Conservation (phyloP, 2,113 vertebrate genomes). For the Apodemus sylvaticus region DNA sequence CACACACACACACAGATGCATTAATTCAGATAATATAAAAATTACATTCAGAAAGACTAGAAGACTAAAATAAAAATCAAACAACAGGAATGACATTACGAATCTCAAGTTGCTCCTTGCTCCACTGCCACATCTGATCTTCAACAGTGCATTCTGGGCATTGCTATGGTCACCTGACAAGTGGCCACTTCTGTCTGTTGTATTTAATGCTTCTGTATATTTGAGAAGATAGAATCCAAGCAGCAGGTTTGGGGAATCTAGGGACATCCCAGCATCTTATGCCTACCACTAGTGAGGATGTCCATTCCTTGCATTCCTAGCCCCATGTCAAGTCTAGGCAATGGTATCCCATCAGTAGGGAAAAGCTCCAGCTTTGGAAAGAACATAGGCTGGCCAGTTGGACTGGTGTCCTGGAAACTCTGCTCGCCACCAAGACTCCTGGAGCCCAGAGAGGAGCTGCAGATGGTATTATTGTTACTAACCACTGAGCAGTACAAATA, state of each 20-base stretch:
- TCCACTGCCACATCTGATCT: rapidly evolving
- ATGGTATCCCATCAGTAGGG: too few species aligned
- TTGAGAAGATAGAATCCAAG: neutral
- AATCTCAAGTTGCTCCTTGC: rapidly evolving
- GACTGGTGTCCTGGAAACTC: too few species aligned
- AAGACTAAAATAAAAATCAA: neutral
- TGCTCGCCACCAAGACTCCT: too few species aligned
- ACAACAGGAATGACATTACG: rapidly evolving
- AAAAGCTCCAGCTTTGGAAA: neutral
- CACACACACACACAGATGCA: neutral
- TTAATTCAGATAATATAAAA: neutral
- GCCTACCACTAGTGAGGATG: neutral
- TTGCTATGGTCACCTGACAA: neutral
- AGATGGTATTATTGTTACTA: neutral
- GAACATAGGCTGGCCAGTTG: neutral
- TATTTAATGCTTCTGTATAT: neutral
- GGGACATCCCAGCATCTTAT: neutral
- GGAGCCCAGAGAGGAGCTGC: neutral
- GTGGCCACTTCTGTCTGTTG: neutral
- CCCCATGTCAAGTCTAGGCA: neutral
- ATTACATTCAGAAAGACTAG: neutral
- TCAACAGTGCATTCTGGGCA: neutral
- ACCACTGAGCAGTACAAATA: neutral
- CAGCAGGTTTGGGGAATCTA: neutral
- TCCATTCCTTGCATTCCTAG: neutral